phyloP scores from a whole-genome alignment of 2,113 vertebrate species.

The Ctenodactylus gundi region DNA sequence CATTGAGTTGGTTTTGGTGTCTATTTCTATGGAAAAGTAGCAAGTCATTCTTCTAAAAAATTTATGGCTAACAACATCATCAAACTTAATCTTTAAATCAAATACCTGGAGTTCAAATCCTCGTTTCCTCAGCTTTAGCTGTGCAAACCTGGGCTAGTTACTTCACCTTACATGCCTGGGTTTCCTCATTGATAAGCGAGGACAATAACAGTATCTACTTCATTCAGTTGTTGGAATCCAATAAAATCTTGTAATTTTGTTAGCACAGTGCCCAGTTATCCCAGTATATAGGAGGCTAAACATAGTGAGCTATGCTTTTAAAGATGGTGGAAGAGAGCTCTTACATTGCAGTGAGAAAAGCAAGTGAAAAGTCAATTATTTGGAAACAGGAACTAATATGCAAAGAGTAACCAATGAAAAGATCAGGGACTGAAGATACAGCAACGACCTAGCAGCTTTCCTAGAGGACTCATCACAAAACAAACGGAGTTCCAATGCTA shows the following conservation, averaged over 20 bases:
- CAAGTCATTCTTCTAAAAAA: background rate
- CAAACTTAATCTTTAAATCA: background rate
- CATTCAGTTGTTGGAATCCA: background rate
- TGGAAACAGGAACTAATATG: background rate
- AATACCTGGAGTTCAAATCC: background rate
- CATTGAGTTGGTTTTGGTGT: background rate
- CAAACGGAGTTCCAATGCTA: background rate
- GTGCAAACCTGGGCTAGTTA: background rate
- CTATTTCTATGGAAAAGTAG: background rate
- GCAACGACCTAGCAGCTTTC: background rate
- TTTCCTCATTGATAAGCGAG: background rate
- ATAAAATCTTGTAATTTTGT: slow-evolving; percentile 36
- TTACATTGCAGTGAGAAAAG: background rate
- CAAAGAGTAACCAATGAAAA: background rate
- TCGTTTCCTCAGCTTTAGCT: background rate
- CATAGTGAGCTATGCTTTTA: background rate
- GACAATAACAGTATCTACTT: background rate
- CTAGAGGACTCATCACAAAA: background rate
- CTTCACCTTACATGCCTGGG: background rate
- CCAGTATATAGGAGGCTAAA: background rate
- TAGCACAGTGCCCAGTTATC: background rate
- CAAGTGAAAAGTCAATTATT: background rate
- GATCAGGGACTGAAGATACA: background rate
- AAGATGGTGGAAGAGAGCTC: background rate
- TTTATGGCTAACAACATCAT: background rate